Conservation (phyloP, 2,113 vertebrate genomes). For the Protobothrops flavoviridis region DNA sequence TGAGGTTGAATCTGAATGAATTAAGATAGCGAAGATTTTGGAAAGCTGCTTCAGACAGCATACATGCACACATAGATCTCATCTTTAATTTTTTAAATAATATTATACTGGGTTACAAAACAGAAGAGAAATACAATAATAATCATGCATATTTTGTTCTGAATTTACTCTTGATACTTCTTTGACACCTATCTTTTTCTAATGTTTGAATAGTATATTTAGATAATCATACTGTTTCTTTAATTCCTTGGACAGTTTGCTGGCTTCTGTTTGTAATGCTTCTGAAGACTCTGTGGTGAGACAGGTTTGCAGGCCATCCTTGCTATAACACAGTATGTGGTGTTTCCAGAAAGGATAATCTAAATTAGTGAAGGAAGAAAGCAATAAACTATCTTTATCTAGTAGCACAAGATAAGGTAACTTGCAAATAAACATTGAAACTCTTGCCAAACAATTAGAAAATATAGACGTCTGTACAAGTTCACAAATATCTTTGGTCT, state of each 20-base stretch:
- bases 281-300: constrained; percentile 87
- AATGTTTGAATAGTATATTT: constrained; percentile 13
- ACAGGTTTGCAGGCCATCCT: constrained; percentile 79
- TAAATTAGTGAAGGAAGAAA: constrained; percentile 57
- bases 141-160: not conserved
- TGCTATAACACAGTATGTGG: constrained; percentile 81
- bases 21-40: not conserved
- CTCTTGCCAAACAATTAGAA: not conserved
- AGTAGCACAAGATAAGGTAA: not conserved
- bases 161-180: not conserved
- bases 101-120: not conserved
- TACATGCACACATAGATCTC: not conserved
- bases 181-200: not conserved
- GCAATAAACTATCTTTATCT: constrained; percentile 18
- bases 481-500: not conserved
- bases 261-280: constrained; percentile 87
- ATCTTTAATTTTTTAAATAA: not conserved
- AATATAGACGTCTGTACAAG: not conserved
- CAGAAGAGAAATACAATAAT: not conserved
- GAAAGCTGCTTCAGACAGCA: not conserved
- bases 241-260: constrained; percentile 89
- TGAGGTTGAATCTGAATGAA: not conserved
- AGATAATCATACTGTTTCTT: not conserved
- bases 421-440: not conserved
- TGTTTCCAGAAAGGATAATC: constrained; percentile 83